Evolutionary conservation across 2,888 invertebrate species (phyloP).

Genomic region (Eucera pruinosa): DNA sequence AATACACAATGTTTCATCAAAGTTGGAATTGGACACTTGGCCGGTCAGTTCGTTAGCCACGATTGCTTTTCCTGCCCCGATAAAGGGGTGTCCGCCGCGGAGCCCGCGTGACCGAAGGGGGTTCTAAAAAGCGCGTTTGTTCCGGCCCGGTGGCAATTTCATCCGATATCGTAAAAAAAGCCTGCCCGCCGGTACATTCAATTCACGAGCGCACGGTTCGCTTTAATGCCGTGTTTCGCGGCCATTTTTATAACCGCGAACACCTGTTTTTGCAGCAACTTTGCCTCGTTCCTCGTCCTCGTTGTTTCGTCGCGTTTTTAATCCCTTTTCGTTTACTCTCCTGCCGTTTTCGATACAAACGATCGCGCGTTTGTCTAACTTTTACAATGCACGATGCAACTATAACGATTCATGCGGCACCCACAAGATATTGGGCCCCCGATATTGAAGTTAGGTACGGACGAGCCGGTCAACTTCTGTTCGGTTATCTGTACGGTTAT

Average conservation of each 20-base stretch:
- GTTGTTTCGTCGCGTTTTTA: neutral
- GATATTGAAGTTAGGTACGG: constrained; percentile 12
- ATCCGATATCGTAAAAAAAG: constrained; percentile 51
- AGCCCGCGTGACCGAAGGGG: neutral
- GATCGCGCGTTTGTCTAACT: constrained; percentile 18
- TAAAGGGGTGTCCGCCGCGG: constrained; percentile 1
- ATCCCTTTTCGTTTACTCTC: too few species aligned
- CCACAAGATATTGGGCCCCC: constrained; percentile 37
- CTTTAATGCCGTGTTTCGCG: constrained; percentile 37
- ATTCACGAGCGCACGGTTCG: constrained; percentile 30
- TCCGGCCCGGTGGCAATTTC: constrained; percentile 38
- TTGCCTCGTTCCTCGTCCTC: neutral
- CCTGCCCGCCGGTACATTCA: constrained; percentile 14
- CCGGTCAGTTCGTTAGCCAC: constrained; percentile 20
- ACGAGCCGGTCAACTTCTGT: neutral
- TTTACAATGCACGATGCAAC: neutral
- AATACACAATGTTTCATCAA: constrained; percentile 38
- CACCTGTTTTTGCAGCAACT: constrained; percentile 40
- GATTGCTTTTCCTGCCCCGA: constrained; percentile 11
- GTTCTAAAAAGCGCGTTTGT: constrained; percentile 29
- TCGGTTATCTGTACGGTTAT: constrained; percentile 26
- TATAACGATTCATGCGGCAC: constrained; percentile 11
- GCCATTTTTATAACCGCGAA: constrained; percentile 44
- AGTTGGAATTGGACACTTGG: constrained; percentile 35
- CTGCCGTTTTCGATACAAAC: neutral